A percentile compares a stretch with the other conserved stretches of the same genome.
Conservation (phyloP, 2,797 vertebrate species). For the Gallinago solitaria region DNA sequence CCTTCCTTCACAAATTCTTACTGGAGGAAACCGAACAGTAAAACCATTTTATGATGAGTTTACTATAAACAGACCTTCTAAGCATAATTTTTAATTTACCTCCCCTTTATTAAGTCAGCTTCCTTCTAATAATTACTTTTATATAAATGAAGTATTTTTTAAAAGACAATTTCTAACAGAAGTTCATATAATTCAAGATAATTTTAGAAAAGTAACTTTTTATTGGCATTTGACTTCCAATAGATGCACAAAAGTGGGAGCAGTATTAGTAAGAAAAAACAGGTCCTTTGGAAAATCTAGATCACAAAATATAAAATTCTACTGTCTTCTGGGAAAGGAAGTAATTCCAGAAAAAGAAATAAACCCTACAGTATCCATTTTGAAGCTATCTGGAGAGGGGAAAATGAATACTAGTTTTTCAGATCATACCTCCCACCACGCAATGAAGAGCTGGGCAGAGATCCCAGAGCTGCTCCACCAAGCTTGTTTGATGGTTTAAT, state of each 20-base stretch:
- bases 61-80: background rate
- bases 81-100: background rate
- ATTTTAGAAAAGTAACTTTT: background rate
- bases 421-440: background rate
- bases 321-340: background rate
- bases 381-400: background rate
- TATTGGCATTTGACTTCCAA: background rate
- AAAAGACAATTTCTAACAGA: background rate
- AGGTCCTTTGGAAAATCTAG: background rate
- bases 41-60: background rate
- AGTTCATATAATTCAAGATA: background rate
- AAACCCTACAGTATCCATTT: background rate
- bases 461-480: background rate
- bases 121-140: background rate
- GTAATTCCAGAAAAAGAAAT: background rate
- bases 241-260: background rate
- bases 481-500: background rate
- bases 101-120: background rate
- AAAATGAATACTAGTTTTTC: background rate
- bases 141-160: background rate
- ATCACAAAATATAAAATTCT: background rate
- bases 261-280: background rate
- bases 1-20: background rate
- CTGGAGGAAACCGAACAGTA: background rate
- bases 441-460: background rate